Base-by-base conservation (phyloP, 2,888 invertebrate species). In the Pegoplata infirma region DNA sequence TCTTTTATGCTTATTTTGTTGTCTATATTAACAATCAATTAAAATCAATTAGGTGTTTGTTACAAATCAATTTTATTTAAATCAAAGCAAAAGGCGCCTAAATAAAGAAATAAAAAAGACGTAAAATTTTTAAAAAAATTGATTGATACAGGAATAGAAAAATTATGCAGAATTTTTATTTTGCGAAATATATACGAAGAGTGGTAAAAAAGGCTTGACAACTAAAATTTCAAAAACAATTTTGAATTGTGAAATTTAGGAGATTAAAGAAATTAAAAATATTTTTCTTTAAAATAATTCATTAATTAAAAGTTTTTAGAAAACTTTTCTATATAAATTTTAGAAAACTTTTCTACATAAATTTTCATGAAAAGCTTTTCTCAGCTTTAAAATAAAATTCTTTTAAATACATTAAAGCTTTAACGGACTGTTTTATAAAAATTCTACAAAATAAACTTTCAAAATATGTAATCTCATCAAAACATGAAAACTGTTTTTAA, bases 1-100 rank as follows among this genome's bases (percentile, higher is more conserved):
- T 28, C 6, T 5, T 28, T 7, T 28, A 32, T n/a, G 25, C 16
- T 6, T 28, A 7, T 21, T 5, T 7, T 46, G 40, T 63, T 5
- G 40, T 49, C 47, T 1, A 44, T 63, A 63, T 63, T 44, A n/a
- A 63, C 51, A 51, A 36, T 56, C 67, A 79, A 79, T 79, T 76
- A 40, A 79, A 72, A 72, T 71, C 66, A 79, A 79, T 79, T 72
- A 36, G 23, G 53, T 28, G 40, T 36, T 51, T 40, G 28, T 49
- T 61, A 12, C 59, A 71, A 66, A 71, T 75, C 36, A 72, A 76
- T 72, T 75, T 61, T 10, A 67, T 47, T 75, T 63, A 21, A 56
- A n/a, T n/a, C 59, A 61, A 67, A 55, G 47, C 40, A 32, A n/a
- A 25, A 0, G 68, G 49, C 63, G 75, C 21, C 75, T 63, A 56